Conservation (phyloP, 1,140 invertebrate genomes). For the Psilanteris sp. region DNA sequence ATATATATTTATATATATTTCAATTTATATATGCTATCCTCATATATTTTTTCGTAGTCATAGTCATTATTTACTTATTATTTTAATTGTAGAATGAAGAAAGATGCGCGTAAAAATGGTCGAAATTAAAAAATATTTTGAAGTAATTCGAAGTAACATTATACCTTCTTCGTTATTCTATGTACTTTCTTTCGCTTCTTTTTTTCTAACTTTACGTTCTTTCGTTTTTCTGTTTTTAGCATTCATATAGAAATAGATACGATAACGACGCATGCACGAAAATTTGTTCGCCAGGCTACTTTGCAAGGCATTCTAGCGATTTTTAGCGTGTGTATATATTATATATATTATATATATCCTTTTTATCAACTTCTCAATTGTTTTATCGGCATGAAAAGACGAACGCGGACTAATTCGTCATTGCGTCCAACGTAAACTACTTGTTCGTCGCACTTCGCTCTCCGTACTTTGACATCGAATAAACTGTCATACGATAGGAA, state of each 20-base stretch:
- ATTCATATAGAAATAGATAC: slow-evolving; percentile 41
- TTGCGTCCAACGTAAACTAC: slow-evolving; percentile 4
- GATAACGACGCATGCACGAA: slow-evolving; percentile 41
- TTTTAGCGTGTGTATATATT: slow-evolving; percentile 32
- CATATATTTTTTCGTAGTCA: slow-evolving; percentile 18
- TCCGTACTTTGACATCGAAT: slow-evolving; percentile 75
- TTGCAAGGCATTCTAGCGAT: slow-evolving; percentile 55
- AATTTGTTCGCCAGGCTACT: slow-evolving; percentile 42
- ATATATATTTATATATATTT: slow-evolving; percentile 25
- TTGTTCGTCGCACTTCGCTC: slow-evolving; percentile 21
- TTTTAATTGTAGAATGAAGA: slow-evolving; percentile 32
- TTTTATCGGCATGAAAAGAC: slow-evolving; percentile 28
- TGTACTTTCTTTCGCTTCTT: slow-evolving; percentile 34
- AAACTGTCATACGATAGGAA: slow-evolving; percentile 68
- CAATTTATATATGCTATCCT: slow-evolving; percentile 22
- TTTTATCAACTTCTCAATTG: too few species aligned
- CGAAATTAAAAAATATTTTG: slow-evolving; percentile 30
- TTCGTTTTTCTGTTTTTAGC: slow-evolving; percentile 5
- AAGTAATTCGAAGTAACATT: slow-evolving; percentile 20
- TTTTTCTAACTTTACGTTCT: too few species aligned
- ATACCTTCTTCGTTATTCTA: slow-evolving; percentile 25
- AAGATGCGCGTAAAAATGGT: slow-evolving; percentile 24
- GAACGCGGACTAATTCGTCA: slow-evolving; percentile 1
- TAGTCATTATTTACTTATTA: slow-evolving; percentile 6
- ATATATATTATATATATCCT: slow-evolving; percentile 14